Base-by-base conservation (phyloP, 2,797 vertebrate genomes). In the Chelonia mydas region DNA sequence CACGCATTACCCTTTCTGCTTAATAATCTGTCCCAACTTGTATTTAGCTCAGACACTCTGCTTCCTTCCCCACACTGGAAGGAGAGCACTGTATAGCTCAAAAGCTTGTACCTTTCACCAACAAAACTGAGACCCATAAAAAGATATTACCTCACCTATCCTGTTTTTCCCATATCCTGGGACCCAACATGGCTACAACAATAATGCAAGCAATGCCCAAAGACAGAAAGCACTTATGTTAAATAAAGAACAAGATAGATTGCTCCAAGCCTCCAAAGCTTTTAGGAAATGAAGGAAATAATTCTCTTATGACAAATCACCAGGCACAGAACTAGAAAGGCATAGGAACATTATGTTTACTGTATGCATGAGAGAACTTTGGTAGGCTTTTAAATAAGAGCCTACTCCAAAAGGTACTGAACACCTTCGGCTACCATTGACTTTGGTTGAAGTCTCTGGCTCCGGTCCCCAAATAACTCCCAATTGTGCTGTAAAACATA, bases 401-500 rank as follows among this genome's bases (percentile, higher is more conserved):
- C 0, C 25, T 94, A 91, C 95, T 96, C 93, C 89, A 79, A 76
- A 93, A 89, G 82, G 21, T 49, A 81, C 5, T 95, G 76, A 81
- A 87, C 68, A 79, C 41, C 0, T 89, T 91, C 54, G 94, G 79
- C 83, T 93, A 96, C 90, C 92, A 84, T 86, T 81, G 88, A 41
- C 79, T 94, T 86, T 41, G 1, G 41, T 19, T 95, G 86, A 90
- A 97, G 81, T 88, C 95, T 94, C 82, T 57, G 92, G 93, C 84
- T 90, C 76, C 54, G 76, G 90, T 96, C 85, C 94, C 94, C 94
- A 91, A 90, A 88, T 90, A 95, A 94, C 91, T 88, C 83, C 94
- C 95, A 92, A 33, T 91, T 89, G 87, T 79, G 94, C 95, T 96
- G 94, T 94, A 92, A 94, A 94, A 90, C 82, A 57, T 86, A 83